A percentile compares a stretch with the other conserved stretches of the same genome.
phyloP scores from a whole-genome alignment of 2,797 vertebrate genomes.

The Selene dorsalis region DNA sequence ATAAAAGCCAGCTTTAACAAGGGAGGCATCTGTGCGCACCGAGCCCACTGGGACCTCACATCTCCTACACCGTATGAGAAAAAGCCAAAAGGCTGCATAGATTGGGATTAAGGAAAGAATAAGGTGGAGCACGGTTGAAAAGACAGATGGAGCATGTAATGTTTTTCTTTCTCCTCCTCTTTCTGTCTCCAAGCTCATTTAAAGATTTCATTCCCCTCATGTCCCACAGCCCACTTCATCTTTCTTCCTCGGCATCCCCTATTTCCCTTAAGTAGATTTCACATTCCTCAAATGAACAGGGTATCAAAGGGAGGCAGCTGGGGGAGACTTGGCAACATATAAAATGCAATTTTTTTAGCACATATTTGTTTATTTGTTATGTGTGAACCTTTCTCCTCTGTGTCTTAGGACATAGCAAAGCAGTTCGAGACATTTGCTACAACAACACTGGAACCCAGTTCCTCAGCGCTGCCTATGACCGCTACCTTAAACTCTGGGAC shows the following conservation, averaged over 20 bases:
- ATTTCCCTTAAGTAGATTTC: conserved; percentile 46
- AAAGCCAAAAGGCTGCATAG: conserved; percentile 35
- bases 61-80: conserved; percentile 44
- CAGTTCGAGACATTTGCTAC: conserved; percentile 96
- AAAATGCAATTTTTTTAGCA: neutral
- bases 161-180: conserved; percentile 9
- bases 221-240: conserved; percentile 15
- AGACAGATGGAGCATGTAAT: conserved; percentile 7
- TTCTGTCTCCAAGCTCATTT: conserved; percentile 33
- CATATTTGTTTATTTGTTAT: conserved; percentile 30
- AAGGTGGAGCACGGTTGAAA: conserved; percentile 26
- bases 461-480: conserved; percentile 96
- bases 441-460: conserved; percentile 94
- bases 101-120: conserved; percentile 39
- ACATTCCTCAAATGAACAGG: conserved; percentile 41
- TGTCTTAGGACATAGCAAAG: conserved; percentile 94
- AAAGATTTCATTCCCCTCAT: conserved; percentile 34
- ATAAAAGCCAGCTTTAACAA: conserved; percentile 70
- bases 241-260: conserved; percentile 16
- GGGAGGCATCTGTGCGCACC: conserved; percentile 14
- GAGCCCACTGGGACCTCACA: conserved; percentile 48
- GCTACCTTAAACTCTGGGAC: conserved; percentile 98
- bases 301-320: conserved; percentile 27
- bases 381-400: conserved; percentile 16
- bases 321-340: conserved; percentile 13